Evolutionary conservation across 2,888 invertebrate species (phyloP).

Genomic region (Xanthorhoe spadicearia): DNA sequence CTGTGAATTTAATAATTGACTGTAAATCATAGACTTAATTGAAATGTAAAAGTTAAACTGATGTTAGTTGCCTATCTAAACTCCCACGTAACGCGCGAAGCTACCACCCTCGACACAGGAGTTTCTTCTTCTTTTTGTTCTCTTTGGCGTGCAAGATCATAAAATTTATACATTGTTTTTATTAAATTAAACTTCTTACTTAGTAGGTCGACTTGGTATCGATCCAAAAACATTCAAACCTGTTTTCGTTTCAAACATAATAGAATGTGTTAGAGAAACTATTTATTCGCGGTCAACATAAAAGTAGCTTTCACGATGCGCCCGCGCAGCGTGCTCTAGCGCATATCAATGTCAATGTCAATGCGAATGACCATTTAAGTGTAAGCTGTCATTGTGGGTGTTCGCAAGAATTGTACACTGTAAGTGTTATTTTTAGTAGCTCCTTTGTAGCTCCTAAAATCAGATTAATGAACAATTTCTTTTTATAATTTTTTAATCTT

Average conservation of each 20-base stretch:
- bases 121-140: no score
- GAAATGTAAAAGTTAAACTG: conserved; percentile 2
- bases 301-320: conserved; percentile 37
- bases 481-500: no score
- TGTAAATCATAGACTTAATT: conserved; percentile 11
- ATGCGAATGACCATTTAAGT: conserved; percentile 8
- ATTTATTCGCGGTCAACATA: conserved; percentile 10
- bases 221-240: neutral
- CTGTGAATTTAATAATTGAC: conserved; percentile 25
- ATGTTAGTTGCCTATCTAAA: neutral
- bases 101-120: no score
- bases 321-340: conserved; percentile 10
- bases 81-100: no score
- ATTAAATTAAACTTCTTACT: neutral
- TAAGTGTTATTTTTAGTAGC: neutral
- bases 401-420: neutral
- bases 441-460: neutral
- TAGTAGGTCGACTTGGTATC: neutral
- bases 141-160: no score
- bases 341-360: conserved; percentile 25
- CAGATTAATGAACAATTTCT: no score
- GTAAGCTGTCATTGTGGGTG: neutral
- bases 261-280: neutral
- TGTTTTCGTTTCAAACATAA: neutral
- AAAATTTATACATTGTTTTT: no score